Base-by-base conservation (phyloP, 53 echinoderm and acorn worm genomes). In the Actinopyga echinites region DNA sequence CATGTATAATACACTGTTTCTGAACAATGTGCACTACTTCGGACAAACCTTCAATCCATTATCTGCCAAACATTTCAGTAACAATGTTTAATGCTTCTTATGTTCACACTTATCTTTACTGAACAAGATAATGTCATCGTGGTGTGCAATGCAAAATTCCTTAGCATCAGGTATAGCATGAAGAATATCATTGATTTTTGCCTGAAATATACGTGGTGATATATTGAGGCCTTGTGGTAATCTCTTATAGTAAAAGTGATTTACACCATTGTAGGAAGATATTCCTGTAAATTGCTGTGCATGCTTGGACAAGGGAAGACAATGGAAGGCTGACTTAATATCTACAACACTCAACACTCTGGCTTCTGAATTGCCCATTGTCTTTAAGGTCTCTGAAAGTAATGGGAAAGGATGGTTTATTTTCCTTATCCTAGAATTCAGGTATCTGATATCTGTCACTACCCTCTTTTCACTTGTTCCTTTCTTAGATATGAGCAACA, bases 391-490 rank as follows among this genome's bases (percentile, higher is more conserved):
- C 23, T 89, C 89, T 4, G 59, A 13, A 21, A 89, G 30, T 13
- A 78, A 31, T 49, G 89, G 84, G 21, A 89, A 89, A 21, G 79
- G 89, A 78, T 84, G 65, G 49, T 89, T 89, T 12, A 55, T 64
- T 1, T 79, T 11, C 38, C 29, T 79, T 31, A 89, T 89, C 9
- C 85, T 61, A 22, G 67, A 66, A 79, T 89, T 89, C 40, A 89
- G 26, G 62, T 85, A 85, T 2, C 85, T 52, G 30, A 89, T 85
- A 24, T 89, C 89, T 30, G 85, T 89, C 11, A 89, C 80, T 1
- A 89, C 89, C 67, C 89, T 40, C 20, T 89, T 89, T 24, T 84
- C 89, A 37, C 32, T 21, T 22, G 80, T n/a, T n/a, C n/a, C n/a
- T n/a, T n/a, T n/a, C n/a, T n/a, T n/a, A n/a, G n/a, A n/a, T n/a